These are phyloP conservation scores for Vultur gryphus DNA, from an alignment of 2,797 vertebrate genomes.

Conservation along the genomic window DNA sequence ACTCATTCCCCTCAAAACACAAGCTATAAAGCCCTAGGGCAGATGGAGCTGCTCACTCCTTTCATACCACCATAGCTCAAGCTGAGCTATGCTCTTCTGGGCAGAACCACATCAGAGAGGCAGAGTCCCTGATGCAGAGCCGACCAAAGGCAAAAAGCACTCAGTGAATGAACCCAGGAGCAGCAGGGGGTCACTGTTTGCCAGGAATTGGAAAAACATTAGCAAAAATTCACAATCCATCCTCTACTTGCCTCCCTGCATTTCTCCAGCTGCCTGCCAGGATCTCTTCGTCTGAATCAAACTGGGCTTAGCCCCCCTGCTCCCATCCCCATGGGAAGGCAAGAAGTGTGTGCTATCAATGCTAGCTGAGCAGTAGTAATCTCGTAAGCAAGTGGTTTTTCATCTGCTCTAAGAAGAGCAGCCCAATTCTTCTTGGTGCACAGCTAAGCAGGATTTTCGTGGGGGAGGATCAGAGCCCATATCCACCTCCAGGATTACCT, in stretches of 20 bases:
- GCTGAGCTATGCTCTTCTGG: not conserved
- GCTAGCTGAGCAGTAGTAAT: not conserved
- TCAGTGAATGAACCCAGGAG: not conserved
- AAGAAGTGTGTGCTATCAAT: not conserved
- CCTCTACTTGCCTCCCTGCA: not conserved
- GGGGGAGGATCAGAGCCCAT: not conserved
- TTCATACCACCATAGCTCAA: not conserved
- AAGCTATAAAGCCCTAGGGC: not conserved
- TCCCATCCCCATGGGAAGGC: not conserved
- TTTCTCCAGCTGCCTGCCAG: not conserved
- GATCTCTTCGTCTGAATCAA: not conserved
- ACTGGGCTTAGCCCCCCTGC: not conserved
- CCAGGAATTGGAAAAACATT: not conserved
- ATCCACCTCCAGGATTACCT: not conserved
- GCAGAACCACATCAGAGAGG: not conserved
- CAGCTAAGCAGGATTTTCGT: not conserved
- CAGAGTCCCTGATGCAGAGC: not conserved
- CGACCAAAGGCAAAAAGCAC: not conserved
- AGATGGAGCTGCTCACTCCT: not conserved
- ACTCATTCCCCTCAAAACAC: not conserved
- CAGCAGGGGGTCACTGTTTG: not conserved
- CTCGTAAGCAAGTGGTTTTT: not conserved
- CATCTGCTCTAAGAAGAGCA: not conserved
- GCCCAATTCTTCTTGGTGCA: not conserved
- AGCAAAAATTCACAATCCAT: not conserved